Evolutionary conservation across 1,140 invertebrate genomes (phyloP), one percentile per base, ranked within the genome.

Genomic region (Macrocentrus cingulum): DNA sequence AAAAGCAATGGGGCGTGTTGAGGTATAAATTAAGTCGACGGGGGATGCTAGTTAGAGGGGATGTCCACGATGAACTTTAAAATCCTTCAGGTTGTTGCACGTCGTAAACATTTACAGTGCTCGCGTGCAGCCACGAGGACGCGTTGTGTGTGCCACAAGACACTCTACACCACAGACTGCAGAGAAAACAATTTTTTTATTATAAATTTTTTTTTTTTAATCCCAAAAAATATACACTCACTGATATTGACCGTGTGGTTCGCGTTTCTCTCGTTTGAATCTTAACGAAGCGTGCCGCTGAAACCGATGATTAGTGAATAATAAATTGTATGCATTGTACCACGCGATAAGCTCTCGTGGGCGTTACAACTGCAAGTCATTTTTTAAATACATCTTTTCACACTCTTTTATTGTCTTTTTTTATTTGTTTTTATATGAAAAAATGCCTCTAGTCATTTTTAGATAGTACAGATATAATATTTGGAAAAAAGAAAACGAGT

Each of bases 51-150:
- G 36, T 52, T 58, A 48, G 51, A 53, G 20, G 49, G 56, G 57
- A 59, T 59, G 49, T 48, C 49, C 41, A 49, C 25, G 46, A 53
- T 41, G 49, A 37, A 53, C 39, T 59, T 59, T 46, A 59, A 59
- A 59, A 51, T 42, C 16, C 25, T 15, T 20, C 20, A 15, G 29
- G 34, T 53, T 48, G 45, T 46, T 59, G 39, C 45, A 59, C 50
- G 57, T 59, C 57, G 49, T 59, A 59, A 59, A 59, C 41, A 59
- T 59, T 53, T 53, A 59, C 49, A 42, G 41, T 59, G 57, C 48
- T 59, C 19, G 49, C 57, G 49, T 59, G 57, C 41, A 8, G 36
- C 36, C 36, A 34, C 29, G 8, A 39, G 36, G 8, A 39, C 36
- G 36, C 11, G 11, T 34, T 11, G 6, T n/a, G 7, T 39, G 36